Evolutionary conservation across 2,888 invertebrate genomes (phyloP).

Genomic region (Gari tellinella): DNA sequence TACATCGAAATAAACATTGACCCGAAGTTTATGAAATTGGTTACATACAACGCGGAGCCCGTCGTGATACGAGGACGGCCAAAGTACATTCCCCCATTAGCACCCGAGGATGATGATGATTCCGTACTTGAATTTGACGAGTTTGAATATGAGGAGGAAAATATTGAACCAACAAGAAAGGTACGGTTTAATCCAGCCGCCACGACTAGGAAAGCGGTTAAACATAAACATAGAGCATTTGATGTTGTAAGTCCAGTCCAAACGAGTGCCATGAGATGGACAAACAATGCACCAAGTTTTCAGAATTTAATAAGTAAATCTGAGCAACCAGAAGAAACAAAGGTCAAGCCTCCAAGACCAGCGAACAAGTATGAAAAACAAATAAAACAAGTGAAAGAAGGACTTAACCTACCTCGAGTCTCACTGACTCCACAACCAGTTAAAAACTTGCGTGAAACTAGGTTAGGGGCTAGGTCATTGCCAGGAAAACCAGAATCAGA

Average conservation of each 20-base stretch:
- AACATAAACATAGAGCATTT: no score
- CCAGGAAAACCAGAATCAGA: slow-evolving; percentile 2
- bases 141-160: no score
- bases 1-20: slow-evolving; percentile 48
- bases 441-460: slow-evolving; percentile 24
- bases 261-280: slow-evolving; percentile 29
- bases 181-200: no score
- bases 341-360: slow-evolving; percentile 17
- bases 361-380: slow-evolving; percentile 49
- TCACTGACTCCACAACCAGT: slow-evolving; percentile 47
- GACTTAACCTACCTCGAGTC: slow-evolving; percentile 27
- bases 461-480: no score
- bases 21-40: slow-evolving; percentile 49
- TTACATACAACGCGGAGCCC: slow-evolving; percentile 51
- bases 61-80: slow-evolving; percentile 53
- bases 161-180: no score
- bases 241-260: no score
- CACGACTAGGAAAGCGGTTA: no score
- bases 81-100: slow-evolving; percentile 42
- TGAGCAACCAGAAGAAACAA: slow-evolving; percentile 1
- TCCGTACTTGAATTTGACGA: no score
- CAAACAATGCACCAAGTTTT: slow-evolving; percentile 42
- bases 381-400: slow-evolving; percentile 41
- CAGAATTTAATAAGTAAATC: slow-evolving; percentile 15
- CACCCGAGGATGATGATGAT: slow-evolving; percentile 32